Conservation (phyloP, 1,140 invertebrate genomes). For the Platyscapa corneri region DNA sequence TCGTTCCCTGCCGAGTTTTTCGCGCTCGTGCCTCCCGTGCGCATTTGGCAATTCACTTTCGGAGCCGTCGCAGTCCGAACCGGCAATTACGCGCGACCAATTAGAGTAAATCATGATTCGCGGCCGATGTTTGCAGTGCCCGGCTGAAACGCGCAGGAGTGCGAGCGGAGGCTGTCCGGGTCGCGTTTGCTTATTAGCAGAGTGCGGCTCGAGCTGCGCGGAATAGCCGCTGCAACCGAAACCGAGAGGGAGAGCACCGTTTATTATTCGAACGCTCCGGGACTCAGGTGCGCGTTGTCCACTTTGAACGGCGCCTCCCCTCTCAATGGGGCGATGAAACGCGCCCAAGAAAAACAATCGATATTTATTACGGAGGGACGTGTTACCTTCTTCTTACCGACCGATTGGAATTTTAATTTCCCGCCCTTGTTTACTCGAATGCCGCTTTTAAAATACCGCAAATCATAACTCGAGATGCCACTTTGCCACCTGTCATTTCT, state of each 20-base stretch:
- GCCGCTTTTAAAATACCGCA: neutral
- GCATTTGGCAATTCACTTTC: neutral
- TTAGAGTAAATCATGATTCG: slow-evolving; percentile 38
- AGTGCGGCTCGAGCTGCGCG: slow-evolving; percentile 29
- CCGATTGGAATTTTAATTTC: neutral
- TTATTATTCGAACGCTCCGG: slow-evolving; percentile 19
- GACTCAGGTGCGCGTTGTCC: slow-evolving; percentile 19
- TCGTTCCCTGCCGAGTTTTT: no score
- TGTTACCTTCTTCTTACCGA: neutral
- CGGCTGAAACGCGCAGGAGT: neutral
- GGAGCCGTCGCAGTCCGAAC: neutral
- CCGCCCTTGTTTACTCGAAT: neutral
- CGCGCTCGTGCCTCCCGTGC: no score
- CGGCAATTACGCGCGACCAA: slow-evolving; percentile 14
- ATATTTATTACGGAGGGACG: neutral
- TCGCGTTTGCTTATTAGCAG: slow-evolving; percentile 45
- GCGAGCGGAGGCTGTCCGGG: neutral
- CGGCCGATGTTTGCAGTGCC: neutral
- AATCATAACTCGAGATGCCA: neutral
- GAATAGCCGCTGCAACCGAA: slow-evolving; percentile 27
- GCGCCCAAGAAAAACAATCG: neutral
- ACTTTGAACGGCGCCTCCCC: neutral
- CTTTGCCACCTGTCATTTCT: neutral
- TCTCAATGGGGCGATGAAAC: neutral
- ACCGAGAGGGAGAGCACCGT: slow-evolving; percentile 32